Base-by-base conservation (phyloP, 2,113 vertebrate genomes). In the Prolemur simus region DNA sequence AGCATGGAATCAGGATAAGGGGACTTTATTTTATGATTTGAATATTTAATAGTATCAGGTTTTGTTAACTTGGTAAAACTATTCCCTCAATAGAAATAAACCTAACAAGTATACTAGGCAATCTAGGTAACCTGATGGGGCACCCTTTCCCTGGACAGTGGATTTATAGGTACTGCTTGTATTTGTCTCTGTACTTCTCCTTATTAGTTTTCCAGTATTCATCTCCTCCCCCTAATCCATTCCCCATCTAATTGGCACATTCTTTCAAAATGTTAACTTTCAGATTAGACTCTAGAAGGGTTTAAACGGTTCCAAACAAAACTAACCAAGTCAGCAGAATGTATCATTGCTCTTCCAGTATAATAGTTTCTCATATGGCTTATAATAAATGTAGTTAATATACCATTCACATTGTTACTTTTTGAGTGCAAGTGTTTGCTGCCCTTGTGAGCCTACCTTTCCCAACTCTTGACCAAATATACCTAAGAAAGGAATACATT, bases 191-290 rank as follows among this genome's bases (percentile, higher is more conserved):
- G 42, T 68, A 8, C 58, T 63, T 20, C n/a, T 90, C 18, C 73
- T 66, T 90, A 29, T 47, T 93, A 23, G 56, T 68, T 25, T 66
- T 68, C 14, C 4, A 8, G 56, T 66, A 14, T 42, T 60, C 29
- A 64, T 23, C 32, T 23, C 25, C 32, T 63, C 8, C 20, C 45
- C 25, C 27, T 6, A 60, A 17, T 45, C 54, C n/a, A 69, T 90
- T 56, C 45, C 37, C 37, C 13, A 1, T 84, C 23, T 82, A 52
- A 76, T 2, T 87, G 84, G 68, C 20, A 76, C 32, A 76, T 76
- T 82, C 78, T 83, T 92, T 88, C 47, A 68, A 68, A 88, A 88
- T 76, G 47, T 74, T 94, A 34, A 76, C 56, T 60, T 86, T 85
- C 66, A 90, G 25, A 49, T 81, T 60, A 56, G 27, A 87, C 23